Evolutionary conservation across 2,888 invertebrate genomes (phyloP).

Genomic region (Conops quadrifasciatus): DNA sequence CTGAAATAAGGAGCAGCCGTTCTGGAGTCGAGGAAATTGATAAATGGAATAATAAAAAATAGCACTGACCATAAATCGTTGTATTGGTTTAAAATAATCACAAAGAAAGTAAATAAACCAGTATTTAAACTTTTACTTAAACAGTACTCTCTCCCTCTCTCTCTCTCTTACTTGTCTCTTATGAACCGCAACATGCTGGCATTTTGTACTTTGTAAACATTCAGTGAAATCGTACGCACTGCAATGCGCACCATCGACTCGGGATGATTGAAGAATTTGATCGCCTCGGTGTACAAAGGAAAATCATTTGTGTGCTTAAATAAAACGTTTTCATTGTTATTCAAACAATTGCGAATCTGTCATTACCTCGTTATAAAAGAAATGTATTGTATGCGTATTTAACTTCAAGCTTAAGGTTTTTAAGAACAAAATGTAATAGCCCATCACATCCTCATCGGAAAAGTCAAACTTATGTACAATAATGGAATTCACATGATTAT

Average conservation of each 20-base stretch:
- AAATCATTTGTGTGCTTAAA: constrained; percentile 93
- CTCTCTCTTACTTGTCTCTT: constrained; percentile 74
- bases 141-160: not conserved
- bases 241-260: constrained; percentile 99
- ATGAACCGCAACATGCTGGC: constrained; percentile 95
- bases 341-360: not conserved
- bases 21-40: constrained; percentile 63
- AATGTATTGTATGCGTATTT: constrained; percentile 98
- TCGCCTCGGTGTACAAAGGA: constrained; percentile 97
- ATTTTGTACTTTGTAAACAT: constrained; percentile 95
- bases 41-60: too few species aligned
- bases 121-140: not conserved
- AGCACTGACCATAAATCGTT: too few species aligned
- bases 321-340: constrained; percentile 11
- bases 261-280: constrained; percentile 98
- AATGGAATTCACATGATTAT: constrained; percentile 99
- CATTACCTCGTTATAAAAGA: constrained; percentile 92
- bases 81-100: constrained; percentile 2
- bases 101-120: not conserved
- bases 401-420: constrained; percentile 98
- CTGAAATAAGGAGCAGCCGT: constrained; percentile 99
- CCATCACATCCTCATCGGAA: constrained; percentile 99
- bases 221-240: constrained; percentile 94
- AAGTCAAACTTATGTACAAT: constrained; percentile 99
- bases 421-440: constrained; percentile 98